These are phyloP conservation scores for Pyrrhura leucotis DNA, from an alignment of 2,797 vertebrate genomes.

Conservation along the genomic window DNA sequence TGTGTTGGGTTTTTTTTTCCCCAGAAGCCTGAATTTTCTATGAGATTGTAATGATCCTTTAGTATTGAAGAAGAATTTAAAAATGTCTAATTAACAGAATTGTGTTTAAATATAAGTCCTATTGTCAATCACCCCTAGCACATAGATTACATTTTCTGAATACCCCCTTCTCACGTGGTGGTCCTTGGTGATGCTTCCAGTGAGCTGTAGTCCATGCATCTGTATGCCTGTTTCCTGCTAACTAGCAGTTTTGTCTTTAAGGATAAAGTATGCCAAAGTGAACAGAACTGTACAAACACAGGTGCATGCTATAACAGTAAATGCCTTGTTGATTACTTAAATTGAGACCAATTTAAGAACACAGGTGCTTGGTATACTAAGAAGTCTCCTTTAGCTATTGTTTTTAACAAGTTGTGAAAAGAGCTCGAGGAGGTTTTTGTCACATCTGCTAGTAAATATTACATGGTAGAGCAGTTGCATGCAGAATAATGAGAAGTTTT, in stretches of 20 bases:
- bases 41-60: not conserved
- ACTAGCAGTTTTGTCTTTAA: not conserved
- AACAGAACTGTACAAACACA: not conserved
- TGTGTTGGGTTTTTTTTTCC: not conserved
- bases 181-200: not conserved
- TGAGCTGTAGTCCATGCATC: fast-evolving
- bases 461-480: not conserved
- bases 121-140: not conserved
- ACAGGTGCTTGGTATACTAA: not conserved
- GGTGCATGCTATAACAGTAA: not conserved
- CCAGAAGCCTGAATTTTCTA: not conserved
- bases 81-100: not conserved
- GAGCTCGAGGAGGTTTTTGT: not conserved
- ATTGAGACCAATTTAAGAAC: conserved; percentile 6
- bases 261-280: not conserved
- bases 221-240: not conserved
- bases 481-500: not conserved
- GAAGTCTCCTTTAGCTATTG: not conserved
- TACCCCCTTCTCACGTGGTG: not conserved
- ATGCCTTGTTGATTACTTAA: conserved; percentile 6
- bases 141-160: not conserved
- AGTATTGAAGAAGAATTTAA: not conserved
- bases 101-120: not conserved
- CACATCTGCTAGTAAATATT: not conserved
- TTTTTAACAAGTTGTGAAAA: not conserved